phyloP scores from a whole-genome alignment of 1,140 invertebrate species.

The Cardiocondyla obscurior region DNA sequence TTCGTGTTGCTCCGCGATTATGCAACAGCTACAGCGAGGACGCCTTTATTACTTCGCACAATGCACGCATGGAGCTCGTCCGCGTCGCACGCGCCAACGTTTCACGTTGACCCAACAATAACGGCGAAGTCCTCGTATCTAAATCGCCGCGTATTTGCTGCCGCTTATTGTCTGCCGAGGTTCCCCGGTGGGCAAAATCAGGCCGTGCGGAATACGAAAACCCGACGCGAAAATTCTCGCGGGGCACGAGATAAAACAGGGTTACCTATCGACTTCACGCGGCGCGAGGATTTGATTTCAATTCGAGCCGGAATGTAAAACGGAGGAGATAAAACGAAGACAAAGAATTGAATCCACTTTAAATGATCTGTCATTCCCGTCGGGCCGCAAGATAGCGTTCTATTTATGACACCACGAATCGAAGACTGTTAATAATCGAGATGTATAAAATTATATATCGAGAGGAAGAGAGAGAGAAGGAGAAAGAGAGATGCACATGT shows the following conservation, averaged over 20 bases:
- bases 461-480: too few species aligned
- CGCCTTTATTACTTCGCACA: conserved; percentile 22
- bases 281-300: background rate
- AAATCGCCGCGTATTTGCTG: background rate
- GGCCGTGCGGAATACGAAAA: background rate
- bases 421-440: background rate
- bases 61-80: background rate
- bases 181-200: background rate
- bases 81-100: background rate
- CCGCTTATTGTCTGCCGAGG: background rate
- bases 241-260: background rate
- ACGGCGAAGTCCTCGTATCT: background rate
- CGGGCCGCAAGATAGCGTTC: background rate
- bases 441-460: background rate
- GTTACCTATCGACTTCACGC: too few species aligned
- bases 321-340: background rate
- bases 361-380: background rate
- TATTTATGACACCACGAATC: background rate
- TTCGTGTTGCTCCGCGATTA: conserved; percentile 12
- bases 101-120: conserved; percentile 31
- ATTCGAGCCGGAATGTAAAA: conserved; percentile 17
- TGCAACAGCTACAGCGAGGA: conserved; percentile 22
- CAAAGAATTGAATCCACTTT: background rate
- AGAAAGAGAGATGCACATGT: background rate
- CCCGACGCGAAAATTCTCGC: too few species aligned